Conservation (phyloP, 2,113 vertebrate species). For the Archilochus colubris region DNA sequence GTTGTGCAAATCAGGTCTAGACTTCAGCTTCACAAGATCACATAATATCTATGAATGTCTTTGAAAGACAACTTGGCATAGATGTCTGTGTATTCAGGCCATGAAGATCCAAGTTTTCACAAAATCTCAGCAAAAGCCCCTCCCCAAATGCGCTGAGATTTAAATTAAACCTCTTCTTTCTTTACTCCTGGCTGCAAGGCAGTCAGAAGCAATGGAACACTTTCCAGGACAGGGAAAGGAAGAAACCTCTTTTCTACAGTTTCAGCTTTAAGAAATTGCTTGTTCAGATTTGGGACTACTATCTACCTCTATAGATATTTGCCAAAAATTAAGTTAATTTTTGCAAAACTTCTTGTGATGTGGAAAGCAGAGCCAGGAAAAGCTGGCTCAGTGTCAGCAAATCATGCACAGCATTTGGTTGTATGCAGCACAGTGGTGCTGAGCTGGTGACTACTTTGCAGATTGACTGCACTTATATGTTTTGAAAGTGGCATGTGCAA, state of each 20-base stretch:
- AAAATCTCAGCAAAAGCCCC: not conserved
- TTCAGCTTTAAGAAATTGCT: not conserved
- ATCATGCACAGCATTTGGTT: accelerated
- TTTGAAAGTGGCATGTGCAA: not conserved
- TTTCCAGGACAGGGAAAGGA: not conserved
- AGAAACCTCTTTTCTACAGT: not conserved
- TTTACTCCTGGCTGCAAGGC: not conserved
- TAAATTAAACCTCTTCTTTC: not conserved
- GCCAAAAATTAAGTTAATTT: not conserved
- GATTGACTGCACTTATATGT: not conserved
- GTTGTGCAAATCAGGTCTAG: not conserved
- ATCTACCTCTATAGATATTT: not conserved
- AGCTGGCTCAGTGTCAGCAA: not conserved
- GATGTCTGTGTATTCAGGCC: not conserved
- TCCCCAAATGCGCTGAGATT: accelerated
- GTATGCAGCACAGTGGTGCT: not conserved
- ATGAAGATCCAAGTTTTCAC: no score
- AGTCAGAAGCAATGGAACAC: accelerated
- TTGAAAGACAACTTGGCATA: not conserved
- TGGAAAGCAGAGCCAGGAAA: not conserved
- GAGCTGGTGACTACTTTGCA: not conserved
- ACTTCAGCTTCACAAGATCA: not conserved
- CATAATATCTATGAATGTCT: not conserved
- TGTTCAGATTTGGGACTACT: not conserved
- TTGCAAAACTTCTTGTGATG: not conserved